Evolutionary conservation across 2,113 vertebrate species (phyloP).

Genomic region (Romanogobio albipinnatus): DNA sequence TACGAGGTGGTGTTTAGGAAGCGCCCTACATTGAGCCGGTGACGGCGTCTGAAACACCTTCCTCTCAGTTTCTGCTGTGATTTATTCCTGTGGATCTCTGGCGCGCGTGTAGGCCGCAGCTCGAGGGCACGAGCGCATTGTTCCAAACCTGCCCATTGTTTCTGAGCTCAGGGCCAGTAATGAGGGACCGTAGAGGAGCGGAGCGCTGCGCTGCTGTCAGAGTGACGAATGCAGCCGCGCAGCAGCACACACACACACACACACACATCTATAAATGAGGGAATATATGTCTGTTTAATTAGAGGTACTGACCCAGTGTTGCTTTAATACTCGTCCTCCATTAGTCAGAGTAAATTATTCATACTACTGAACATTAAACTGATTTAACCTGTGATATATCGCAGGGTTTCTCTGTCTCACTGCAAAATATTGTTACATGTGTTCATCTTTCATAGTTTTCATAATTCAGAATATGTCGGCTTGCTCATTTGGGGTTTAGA

Average conservation of each 20-base stretch:
- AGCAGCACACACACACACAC: constrained; percentile 1
- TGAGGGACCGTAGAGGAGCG: constrained; percentile 60
- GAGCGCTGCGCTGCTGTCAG: constrained; percentile 60
- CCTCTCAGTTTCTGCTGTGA: constrained; percentile 37
- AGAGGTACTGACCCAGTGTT: background rate
- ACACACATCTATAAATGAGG: background rate
- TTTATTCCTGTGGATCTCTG: constrained; percentile 62
- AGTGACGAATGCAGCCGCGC: constrained; percentile 56
- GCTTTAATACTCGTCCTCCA: background rate
- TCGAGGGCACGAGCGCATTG: constrained; percentile 60
- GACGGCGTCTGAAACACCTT: background rate
- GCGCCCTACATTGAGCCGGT: constrained; percentile 36
- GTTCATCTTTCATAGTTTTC: background rate
- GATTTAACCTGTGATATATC: background rate
- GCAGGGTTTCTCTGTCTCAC: background rate
- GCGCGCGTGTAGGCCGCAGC: constrained; percentile 57
- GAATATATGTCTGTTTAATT: background rate
- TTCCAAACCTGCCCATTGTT: constrained; percentile 65
- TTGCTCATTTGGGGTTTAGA: too few species aligned
- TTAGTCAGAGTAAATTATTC: background rate
- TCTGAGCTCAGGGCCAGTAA: constrained; percentile 59
- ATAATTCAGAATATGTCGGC: too few species aligned
- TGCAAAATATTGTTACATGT: background rate
- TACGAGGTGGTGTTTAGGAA: constrained; percentile 53
- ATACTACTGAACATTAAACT: background rate